A percentile compares a stretch with the other conserved stretches of the same genome.
phyloP scores from a whole-genome alignment of 2,888 invertebrate species.

The Troilus luridus region DNA sequence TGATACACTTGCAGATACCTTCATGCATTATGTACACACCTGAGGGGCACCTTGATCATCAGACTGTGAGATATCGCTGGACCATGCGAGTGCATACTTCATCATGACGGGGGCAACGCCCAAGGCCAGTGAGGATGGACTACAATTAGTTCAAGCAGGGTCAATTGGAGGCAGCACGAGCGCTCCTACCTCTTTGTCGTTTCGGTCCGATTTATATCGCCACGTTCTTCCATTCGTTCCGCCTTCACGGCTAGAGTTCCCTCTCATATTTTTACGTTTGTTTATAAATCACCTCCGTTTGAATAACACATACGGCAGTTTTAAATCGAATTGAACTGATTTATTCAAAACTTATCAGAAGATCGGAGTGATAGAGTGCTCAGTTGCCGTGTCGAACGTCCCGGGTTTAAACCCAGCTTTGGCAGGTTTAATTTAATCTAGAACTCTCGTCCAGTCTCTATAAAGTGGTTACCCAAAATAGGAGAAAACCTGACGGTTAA shows the following conservation, averaged over 20 bases:
- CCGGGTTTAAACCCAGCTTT: too few species aligned
- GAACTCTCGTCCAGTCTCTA: too few species aligned
- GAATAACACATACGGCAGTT: background rate
- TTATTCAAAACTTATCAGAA: too few species aligned
- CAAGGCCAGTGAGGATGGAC: constrained; percentile 37
- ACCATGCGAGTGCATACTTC: background rate
- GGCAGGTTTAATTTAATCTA: too few species aligned
- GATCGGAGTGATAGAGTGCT: too few species aligned
- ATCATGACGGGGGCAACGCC: constrained; percentile 36
- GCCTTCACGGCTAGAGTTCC: background rate
- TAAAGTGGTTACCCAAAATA: too few species aligned
- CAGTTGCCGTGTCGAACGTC: too few species aligned
- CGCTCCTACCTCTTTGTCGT: constrained; percentile 36
- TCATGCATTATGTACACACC: constrained; percentile 3
- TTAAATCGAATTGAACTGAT: too few species aligned
- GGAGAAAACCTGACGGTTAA: too few species aligned
- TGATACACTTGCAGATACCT: background rate
- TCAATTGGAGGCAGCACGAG: constrained; percentile 57
- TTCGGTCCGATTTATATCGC: background rate
- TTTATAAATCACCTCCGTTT: background rate
- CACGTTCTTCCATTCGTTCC: constrained; percentile 13
- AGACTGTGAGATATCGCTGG: constrained; percentile 23
- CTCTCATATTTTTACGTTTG: background rate
- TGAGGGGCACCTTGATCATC: background rate
- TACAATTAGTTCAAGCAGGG: constrained; percentile 61